Evolutionary conservation across 2,888 invertebrate genomes (phyloP), one percentile per base, ranked within the genome.

Genomic region (Empis stercorea): DNA sequence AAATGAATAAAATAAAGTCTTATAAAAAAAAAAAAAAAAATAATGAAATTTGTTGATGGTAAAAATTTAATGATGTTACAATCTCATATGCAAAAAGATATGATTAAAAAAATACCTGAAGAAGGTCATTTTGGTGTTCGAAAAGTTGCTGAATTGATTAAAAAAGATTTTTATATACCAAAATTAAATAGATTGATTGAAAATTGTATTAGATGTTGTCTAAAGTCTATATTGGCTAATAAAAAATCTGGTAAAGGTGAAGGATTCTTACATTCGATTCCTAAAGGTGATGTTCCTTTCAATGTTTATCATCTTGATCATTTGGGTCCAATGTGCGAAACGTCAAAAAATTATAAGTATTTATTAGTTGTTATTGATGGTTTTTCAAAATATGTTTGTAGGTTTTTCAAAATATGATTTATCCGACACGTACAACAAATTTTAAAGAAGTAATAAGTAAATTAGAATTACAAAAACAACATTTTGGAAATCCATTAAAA

Each of bases 301-400:
- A 46, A 57, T 13, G 63, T 62, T 1, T 56, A 56, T 4, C 62
- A 64, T 38, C 43, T 60, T 10, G 57, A 65, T 49, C 65, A 65
- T 39, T 11, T 65, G 1, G 62, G 64, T 3, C 61, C 61, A 5
- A 17, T 61, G 34, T 44, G 52, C 0, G 49, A 51, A 14, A 62
- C 43, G 2, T 5, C 34, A n/a, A 34, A 34, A n/a, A 34, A n/a
- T 2, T 34, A 34, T n/a, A 13, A 9, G n/a, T 34, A 34, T 13
- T 6, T 34, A 5, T 13, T 34, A 13, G 11, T 9, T 34, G 9
- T 34, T 13, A 47, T 61, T 0, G 63, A 64, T 50, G 60, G 51
- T 1, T 65, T 61, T 39, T 60, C 61, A 0, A 65, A 64, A 40
- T 63, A 61, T 52, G 54, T 55, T 1, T 65, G 65, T n/a, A n/a